Base-by-base conservation (phyloP, 2,797 vertebrate genomes). In the Sphaeramia orbicularis region DNA sequence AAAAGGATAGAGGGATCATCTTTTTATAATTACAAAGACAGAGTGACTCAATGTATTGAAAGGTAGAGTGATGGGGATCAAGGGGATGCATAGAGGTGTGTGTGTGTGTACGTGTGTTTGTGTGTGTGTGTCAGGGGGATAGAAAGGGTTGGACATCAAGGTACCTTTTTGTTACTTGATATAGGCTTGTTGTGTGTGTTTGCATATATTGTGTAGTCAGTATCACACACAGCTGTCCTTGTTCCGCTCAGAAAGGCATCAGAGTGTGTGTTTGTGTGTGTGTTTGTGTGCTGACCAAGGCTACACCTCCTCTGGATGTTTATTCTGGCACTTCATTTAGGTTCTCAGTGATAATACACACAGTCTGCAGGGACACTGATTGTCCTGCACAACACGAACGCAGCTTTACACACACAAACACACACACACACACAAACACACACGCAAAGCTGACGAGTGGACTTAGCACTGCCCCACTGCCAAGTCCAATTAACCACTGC, bases 401-500 rank as follows among this genome's bases (percentile, higher is more conserved):
- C 49, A 53, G 9, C 7, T 27, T 14, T 36, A 32, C 53, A 55
- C 44, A 40, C 66, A 64, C 38, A 69, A 24, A 63, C 47, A 58
- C 58, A 63, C 57, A 63, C 62, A 65, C 64, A n/a, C n/a, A n/a
- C n/a, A n/a, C n/a, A n/a, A n/a, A n/a, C n/a, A n/a, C n/a, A 54
- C 59, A 57, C 56, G 59, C 18, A 65, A 52, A 47, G 52, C 78
- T 83, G 73, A 83, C 38, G 40, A 80, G 66, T 58, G 55, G 62
- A 74, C 71, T 71, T 49, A 38, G 32, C 43, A 13, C 44, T 58
- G 45, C 72, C 53, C 65, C 32, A 6, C 69, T 76, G 80, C 75
- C 79, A 83, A 69, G 73, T 87, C 86, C 81, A 87, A 85, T 88
- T 89, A 87, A 65, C 37, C n/a, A 74, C 70, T 74, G 4, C 63